Evolutionary conservation across 2,113 vertebrate genomes (phyloP).

Genomic region (Anoura caudifer): DNA sequence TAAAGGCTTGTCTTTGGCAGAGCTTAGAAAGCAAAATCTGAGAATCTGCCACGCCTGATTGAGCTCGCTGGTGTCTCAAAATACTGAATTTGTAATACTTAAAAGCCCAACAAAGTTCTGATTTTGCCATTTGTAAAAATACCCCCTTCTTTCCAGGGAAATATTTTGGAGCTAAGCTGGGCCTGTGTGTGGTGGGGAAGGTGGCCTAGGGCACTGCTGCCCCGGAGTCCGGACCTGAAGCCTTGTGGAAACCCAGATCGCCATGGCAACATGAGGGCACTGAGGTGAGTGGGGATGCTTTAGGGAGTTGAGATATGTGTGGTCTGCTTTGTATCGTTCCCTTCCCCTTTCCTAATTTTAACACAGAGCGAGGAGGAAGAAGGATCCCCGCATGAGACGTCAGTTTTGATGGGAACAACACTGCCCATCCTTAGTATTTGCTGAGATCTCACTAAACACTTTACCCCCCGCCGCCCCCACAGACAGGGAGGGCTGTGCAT

Average conservation of each 20-base stretch:
- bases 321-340: neutral
- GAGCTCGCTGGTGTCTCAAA: neutral
- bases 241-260: neutral
- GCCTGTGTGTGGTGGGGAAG: neutral
- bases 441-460: neutral
- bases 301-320: neutral
- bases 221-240: neutral
- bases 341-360: neutral
- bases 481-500: neutral
- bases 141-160: neutral
- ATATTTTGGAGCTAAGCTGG: neutral
- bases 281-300: rapidly evolving
- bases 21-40: neutral
- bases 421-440: neutral
- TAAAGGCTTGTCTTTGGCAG: neutral
- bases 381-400: too few species aligned
- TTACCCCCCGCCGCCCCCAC: neutral
- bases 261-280: rapidly evolving
- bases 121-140: neutral
- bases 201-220: neutral
- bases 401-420: neutral
- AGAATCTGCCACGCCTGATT: neutral
- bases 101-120: neutral
- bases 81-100: neutral
- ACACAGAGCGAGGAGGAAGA: neutral